Evolutionary conservation across 2,797 vertebrate genomes (phyloP), one percentile per base, ranked within the genome.

Genomic region (Mus spretus): DNA sequence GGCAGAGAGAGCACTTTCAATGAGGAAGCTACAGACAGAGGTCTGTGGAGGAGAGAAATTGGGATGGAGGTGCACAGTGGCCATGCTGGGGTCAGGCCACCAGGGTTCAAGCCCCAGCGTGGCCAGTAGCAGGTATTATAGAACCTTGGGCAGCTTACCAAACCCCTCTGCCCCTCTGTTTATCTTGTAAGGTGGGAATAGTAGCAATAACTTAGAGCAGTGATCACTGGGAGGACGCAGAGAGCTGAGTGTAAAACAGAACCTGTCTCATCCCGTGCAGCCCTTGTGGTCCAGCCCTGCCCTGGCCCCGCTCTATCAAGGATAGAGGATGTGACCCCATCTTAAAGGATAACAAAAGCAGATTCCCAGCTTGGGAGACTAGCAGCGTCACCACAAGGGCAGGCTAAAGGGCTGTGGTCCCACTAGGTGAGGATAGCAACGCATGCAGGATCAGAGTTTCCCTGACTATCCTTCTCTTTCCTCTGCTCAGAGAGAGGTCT

Each of bases 401-500:
- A 86, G 93, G 55, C 72, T 74, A 74, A 31, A 47, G 57, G 20
- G 55, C 81, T 72, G 13, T 3, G 34, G 61, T 28, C 65, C 86
- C 3, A 11, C 44, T 50, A 50, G 50, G 40, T 50, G 13, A 92
- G 63, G 37, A 47, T 9, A 8, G 20, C n/a, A 20, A 31, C 20
- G 19, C 11, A 0, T 37, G 37, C 19, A 53, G 44, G 47, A 57
- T 50, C 77, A 3, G 17, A 70, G 74, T 17, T 24, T 1, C 31
- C 13, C 19, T n/a, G 26, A 20, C 26, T 57, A 50, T 92, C 34
- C 44, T 96, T 26, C 74, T 17, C 15, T 50, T 11, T 87, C 57
- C 59, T 95, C 24, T 81, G 63, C 75, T 72, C 34, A 70, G 57
- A 72, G 78, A 81, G 37, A 44, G 55, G n/a, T 79, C 47, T 94